Percentiles rank a stretch among this genome's conserved stretches.
Evolutionary conservation across 2,113 vertebrate species (phyloP).

Genomic region (Pogonocichla stellata): DNA sequence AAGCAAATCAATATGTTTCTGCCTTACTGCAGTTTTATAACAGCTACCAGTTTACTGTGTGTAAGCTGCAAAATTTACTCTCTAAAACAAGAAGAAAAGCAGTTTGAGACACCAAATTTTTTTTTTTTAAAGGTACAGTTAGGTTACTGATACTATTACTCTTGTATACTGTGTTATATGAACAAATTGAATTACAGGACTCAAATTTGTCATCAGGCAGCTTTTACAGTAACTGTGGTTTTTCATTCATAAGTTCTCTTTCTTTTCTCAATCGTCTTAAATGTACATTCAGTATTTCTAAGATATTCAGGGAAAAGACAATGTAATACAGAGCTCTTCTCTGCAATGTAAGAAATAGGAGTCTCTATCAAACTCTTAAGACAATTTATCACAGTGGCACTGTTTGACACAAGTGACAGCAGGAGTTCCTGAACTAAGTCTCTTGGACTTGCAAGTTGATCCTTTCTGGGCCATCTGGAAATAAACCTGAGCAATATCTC

Average conservation of each 20-base stretch:
- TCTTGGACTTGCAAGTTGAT: background rate
- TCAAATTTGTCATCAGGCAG: background rate
- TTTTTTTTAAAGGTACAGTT: background rate
- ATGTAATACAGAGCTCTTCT: background rate
- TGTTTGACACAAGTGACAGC: background rate
- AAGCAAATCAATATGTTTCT: background rate
- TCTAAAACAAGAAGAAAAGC: background rate
- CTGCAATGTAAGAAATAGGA: background rate
- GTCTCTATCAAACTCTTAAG: background rate
- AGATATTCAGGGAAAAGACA: background rate
- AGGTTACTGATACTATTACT: background rate
- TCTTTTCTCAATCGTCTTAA: background rate
- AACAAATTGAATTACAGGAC: background rate
- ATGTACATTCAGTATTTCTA: background rate
- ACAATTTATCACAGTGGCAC: background rate
- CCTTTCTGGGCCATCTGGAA: conserved; percentile 31
- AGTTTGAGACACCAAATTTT: background rate
- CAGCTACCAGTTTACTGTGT: background rate
- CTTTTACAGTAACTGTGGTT: background rate
- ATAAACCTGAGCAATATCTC: background rate
- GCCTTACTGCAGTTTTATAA: background rate
- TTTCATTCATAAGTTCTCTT: background rate
- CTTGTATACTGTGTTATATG: background rate
- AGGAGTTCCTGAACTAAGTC: background rate
- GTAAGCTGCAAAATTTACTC: background rate